phyloP scores from a whole-genome alignment of 2,888 invertebrate genomes.

The Perdita meconis region DNA sequence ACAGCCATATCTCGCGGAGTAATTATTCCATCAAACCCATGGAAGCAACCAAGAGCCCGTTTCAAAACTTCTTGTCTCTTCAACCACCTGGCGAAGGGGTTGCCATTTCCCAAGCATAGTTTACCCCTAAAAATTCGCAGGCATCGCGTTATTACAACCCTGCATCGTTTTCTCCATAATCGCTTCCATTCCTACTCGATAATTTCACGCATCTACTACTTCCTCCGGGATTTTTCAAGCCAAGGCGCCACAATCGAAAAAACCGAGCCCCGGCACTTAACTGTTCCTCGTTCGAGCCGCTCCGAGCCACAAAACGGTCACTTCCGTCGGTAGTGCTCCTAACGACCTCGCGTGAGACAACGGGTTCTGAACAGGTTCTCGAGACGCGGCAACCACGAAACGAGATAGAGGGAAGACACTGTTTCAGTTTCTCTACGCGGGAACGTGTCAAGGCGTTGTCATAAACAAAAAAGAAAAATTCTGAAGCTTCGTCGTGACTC shows the following conservation, averaged over 20 bases:
- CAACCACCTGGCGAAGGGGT: background rate
- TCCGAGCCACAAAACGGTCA: slow-evolving; percentile 59
- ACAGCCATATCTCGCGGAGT: no score
- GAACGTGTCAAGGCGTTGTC: slow-evolving; percentile 43
- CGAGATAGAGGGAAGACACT: slow-evolving; percentile 13
- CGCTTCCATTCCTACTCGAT: no score
- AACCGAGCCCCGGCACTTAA: slow-evolving; percentile 52
- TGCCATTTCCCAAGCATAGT: no score
- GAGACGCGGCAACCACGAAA: slow-evolving; percentile 18
- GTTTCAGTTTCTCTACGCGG: slow-evolving; percentile 24
- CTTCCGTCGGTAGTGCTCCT: slow-evolving; percentile 60
- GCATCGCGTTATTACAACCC: no score
- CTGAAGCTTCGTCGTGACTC: no score
- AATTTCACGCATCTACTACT: background rate
- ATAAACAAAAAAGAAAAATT: no score
- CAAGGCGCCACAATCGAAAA: slow-evolving; percentile 32
- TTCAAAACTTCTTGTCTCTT: background rate
- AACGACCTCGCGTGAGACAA: slow-evolving; percentile 53
- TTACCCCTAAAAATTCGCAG: no score
- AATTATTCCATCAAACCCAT: no score
- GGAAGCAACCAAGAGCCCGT: background rate
- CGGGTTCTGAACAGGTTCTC: slow-evolving; percentile 47
- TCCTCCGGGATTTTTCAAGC: slow-evolving; percentile 3
- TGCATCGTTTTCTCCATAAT: no score
- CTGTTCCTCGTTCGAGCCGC: slow-evolving; percentile 43